Base-by-base conservation (phyloP, 2,888 invertebrate genomes). In the Aphrophora alni region DNA sequence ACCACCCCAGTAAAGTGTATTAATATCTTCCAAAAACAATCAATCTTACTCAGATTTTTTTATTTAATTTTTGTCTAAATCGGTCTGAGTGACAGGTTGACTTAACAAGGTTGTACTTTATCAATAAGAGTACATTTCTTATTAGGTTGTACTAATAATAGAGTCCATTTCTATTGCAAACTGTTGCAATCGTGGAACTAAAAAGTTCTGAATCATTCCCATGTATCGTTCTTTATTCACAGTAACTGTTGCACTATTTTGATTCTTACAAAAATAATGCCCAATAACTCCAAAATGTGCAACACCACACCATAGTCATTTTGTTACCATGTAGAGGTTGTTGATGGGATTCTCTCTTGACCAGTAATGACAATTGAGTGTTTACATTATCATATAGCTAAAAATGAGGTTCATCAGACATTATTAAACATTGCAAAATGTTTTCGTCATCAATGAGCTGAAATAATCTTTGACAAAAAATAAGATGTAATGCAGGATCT, bases 281-380 rank as follows among this genome's bases (percentile, higher is more conserved):
- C 75, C 7, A n/a, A 38, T 75, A 21, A 44, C 27, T 44, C 75
- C 25, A 44, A 38, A 44, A n/a, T 21, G 1, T 44, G 3, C 51
- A 24, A 75, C 51, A 75, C 75, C 24, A 25, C 25, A 38, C 8
- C 10, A 33, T 8, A 33, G 8, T 75, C 14, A 25, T 44, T 38
- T 44, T 38, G 4, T 75, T 10, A 73, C 26, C 24, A 26, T 71
- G 17, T 24, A 27, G 71, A 71, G 27, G 17, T 26, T 24, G 33
- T 21, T 71, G 14, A 26, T 71, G 25, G 71, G 71, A 71, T 71
- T 71, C 27, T 71, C 71, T 71, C 25, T 24, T 71, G 71, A 25
- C 28, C 73, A 73, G 73, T 73, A 73, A 73, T 2, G 73, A 73
- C 27, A 73, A 27, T 73, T 73, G 73, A 0, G 26, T 73, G 28